Conservation (phyloP, 2,797 vertebrate genomes). For the Balearica regulorum region DNA sequence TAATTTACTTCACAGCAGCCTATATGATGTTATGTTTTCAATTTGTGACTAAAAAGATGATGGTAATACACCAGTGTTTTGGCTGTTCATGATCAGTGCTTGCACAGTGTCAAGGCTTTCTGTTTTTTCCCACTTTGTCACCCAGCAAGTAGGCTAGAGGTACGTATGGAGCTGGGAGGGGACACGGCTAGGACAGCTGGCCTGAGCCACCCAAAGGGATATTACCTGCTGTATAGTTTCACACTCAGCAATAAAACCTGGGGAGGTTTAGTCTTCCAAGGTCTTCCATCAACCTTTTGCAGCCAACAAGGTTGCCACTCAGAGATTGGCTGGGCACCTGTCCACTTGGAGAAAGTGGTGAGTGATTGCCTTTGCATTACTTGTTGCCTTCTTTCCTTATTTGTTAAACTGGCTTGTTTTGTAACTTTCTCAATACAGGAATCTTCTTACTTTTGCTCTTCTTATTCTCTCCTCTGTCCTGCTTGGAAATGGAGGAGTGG, state of each 20-base stretch:
- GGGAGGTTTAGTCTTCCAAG: neutral
- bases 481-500: neutral
- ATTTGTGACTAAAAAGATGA: neutral
- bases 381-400: neutral
- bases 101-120: neutral
- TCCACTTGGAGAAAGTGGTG: accelerated
- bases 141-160: neutral
- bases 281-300: neutral
- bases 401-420: neutral
- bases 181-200: neutral
- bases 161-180: neutral
- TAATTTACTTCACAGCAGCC: neutral
- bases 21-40: neutral
- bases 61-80: neutral
- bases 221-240: no score
- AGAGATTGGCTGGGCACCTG: neutral
- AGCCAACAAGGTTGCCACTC: neutral
- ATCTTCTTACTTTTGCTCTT: neutral
- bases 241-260: neutral
- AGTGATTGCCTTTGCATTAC: neutral
- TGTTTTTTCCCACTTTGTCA: neutral
- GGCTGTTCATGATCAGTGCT: neutral
- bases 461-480: neutral
- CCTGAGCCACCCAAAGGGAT: neutral
- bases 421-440: neutral